Conservation (phyloP, 2,888 invertebrate genomes). For the Ceramica pisi region DNA sequence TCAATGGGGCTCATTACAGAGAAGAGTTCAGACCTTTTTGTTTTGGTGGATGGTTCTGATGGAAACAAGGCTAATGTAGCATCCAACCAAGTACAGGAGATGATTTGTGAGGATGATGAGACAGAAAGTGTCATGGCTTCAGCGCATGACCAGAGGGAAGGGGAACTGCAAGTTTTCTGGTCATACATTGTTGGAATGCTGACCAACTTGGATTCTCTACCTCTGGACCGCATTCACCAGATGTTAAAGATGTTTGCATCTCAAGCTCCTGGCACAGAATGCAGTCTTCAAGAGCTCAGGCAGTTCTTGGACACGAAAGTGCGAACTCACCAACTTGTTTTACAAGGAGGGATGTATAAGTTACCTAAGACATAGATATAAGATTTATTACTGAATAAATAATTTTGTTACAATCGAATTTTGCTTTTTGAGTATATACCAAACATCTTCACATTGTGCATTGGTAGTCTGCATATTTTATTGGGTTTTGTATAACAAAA, state of each 20-base stretch:
- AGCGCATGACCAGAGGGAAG: constrained; percentile 97
- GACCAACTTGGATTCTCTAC: constrained; percentile 97
- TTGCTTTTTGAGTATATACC: neutral
- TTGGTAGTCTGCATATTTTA: neutral
- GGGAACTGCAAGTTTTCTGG: constrained; percentile 98
- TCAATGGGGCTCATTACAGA: constrained; percentile 97
- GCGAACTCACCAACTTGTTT: constrained; percentile 96
- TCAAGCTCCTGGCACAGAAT: constrained; percentile 97
- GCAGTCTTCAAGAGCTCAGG: constrained; percentile 96
- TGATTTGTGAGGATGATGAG: constrained; percentile 97
- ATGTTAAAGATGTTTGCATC: constrained; percentile 99
- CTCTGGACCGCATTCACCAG: constrained; percentile 97
- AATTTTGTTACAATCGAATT: neutral
- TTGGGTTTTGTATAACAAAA: constrained; percentile 48
- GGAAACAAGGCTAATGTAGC: constrained; percentile 90
- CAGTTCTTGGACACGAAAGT: constrained; percentile 98
- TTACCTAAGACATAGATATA: constrained; percentile 92
- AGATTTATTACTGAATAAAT: constrained; percentile 31
- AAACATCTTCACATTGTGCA: neutral
- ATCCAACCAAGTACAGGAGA: constrained; percentile 90
- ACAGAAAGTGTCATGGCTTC: constrained; percentile 98
- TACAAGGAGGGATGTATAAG: constrained; percentile 96
- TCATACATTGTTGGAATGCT: constrained; percentile 99
- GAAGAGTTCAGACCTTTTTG: constrained; percentile 93
- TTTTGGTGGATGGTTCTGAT: constrained; percentile 92